phyloP scores from a whole-genome alignment of 2,888 invertebrate species.

The Corbicula japonica region DNA sequence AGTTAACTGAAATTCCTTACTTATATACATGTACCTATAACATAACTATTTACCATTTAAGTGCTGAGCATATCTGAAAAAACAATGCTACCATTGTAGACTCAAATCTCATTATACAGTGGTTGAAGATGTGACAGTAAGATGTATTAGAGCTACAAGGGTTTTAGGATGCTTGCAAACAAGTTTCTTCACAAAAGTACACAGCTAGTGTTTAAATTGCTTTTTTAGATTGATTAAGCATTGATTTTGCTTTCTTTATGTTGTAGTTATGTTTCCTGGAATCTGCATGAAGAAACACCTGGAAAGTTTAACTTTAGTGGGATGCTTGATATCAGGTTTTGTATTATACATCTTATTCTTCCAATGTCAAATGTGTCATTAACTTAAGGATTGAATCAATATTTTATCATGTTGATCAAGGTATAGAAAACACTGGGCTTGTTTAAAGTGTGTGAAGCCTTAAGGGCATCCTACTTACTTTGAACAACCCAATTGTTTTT shows the following conservation, averaged over 20 bases:
- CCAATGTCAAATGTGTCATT: too few relatives aligned
- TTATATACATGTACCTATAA: too few relatives aligned
- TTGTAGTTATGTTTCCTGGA: conserved; percentile 86
- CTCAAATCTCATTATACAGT: neutral
- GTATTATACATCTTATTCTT: too few relatives aligned
- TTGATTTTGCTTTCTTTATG: neutral
- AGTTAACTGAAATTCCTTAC: too few relatives aligned
- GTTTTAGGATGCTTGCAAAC: neutral
- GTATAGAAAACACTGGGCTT: too few relatives aligned
- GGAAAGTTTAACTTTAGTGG: conserved; percentile 82
- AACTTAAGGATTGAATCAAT: neutral
- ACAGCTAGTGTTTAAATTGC: neutral
- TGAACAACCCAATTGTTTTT: too few relatives aligned
- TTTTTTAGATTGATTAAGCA: neutral
- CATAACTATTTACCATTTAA: too few relatives aligned
- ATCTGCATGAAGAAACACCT: conserved; percentile 83
- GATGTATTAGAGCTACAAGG: neutral
- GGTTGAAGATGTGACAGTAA: neutral
- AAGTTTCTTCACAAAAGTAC: neutral
- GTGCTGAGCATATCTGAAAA: too few relatives aligned
- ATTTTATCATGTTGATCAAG: too few relatives aligned
- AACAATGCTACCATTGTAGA: neutral
- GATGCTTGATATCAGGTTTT: conserved; percentile 83
- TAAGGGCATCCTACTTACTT: too few relatives aligned
- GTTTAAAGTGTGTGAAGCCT: too few relatives aligned